Conservation (phyloP, 2,113 vertebrate genomes). For the Phodopus roborovskii region DNA sequence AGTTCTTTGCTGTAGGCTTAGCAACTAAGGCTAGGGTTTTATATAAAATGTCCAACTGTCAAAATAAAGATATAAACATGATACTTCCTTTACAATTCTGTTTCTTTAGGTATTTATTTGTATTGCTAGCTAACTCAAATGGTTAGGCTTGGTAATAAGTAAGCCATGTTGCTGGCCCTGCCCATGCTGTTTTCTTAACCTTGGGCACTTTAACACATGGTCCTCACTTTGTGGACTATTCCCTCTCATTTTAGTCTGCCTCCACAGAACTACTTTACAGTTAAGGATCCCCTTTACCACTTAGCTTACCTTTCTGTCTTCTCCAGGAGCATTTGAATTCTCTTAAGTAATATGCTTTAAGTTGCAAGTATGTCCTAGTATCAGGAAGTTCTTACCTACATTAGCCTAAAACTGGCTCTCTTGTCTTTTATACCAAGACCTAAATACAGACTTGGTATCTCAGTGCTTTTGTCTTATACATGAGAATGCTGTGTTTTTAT, state of each 20-base stretch:
- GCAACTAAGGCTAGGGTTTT: slow-evolving; percentile 25
- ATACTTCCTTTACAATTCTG: background rate
- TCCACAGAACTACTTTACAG: background rate
- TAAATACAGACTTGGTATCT: background rate
- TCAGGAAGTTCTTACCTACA: background rate
- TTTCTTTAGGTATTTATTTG: background rate
- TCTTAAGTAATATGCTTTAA: slow-evolving; percentile 2
- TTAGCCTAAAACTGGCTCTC: background rate
- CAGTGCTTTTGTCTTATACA: background rate
- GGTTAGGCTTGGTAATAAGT: background rate
- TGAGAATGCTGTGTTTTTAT: background rate
- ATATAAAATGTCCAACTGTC: background rate
- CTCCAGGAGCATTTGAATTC: background rate
- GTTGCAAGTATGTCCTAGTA: background rate
- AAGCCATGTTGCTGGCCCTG: background rate
- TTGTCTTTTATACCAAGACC: slow-evolving; percentile 45
- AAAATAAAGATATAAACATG: slow-evolving; percentile 11
- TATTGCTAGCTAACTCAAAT: background rate
- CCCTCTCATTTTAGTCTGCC: background rate
- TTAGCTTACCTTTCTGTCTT: background rate
- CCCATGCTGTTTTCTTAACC: background rate
- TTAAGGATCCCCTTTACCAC: background rate
- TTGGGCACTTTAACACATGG: background rate
- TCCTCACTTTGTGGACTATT: background rate
- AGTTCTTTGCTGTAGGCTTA: slow-evolving; percentile 11